Evolutionary conservation across 2,113 vertebrate species (phyloP).

Genomic region (Pygoscelis antarcticus): DNA sequence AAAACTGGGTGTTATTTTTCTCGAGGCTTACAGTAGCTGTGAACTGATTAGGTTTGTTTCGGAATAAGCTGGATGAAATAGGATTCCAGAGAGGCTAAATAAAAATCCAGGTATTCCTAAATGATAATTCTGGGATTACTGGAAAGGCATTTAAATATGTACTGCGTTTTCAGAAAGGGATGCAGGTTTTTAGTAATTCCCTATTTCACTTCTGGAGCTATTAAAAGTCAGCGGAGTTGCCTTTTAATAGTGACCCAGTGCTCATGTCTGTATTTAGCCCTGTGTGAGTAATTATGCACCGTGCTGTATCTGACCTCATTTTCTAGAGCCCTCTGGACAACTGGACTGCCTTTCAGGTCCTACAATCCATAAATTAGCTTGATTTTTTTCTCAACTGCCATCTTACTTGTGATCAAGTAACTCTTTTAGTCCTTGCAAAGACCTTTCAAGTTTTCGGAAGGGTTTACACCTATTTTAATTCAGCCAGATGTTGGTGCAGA

Average conservation of each 20-base stretch:
- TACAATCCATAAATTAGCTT: neutral
- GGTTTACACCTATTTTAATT: neutral
- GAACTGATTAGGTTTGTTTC: neutral
- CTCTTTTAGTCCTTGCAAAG: constrained; percentile 9
- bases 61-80: neutral
- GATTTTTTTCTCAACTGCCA: neutral
- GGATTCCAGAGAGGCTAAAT: neutral
- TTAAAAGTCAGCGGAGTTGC: neutral
- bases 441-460: neutral
- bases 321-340: neutral
- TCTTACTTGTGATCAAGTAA: neutral
- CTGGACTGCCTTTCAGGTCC: neutral
- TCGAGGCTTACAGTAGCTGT: neutral
- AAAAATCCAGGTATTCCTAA: neutral
- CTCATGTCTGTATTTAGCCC: neutral
- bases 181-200: neutral
- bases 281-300: neutral
- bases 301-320: neutral
- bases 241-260: neutral
- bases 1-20: neutral
- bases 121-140: neutral
- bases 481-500: neutral
- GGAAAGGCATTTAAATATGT: neutral
- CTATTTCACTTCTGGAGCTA: neutral
- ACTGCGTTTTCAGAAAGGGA: neutral